Conservation (phyloP, 2,888 invertebrate species). For the Melieria crassipennis region DNA sequence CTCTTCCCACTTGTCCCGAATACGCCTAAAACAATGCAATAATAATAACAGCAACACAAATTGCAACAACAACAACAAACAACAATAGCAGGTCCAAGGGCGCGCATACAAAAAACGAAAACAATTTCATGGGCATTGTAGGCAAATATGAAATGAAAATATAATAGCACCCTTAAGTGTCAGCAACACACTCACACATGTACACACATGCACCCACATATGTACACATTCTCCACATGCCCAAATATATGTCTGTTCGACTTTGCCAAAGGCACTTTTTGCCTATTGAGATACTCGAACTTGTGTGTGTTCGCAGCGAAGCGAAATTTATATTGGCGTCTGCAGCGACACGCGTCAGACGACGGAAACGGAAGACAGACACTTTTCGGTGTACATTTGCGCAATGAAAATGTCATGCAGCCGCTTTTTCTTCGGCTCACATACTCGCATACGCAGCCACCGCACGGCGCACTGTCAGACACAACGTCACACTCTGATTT, state of each 20-base stretch:
- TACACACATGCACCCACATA: background rate
- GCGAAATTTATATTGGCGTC: background rate
- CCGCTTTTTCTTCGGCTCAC: too few species aligned
- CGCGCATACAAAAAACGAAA: slow-evolving; percentile 45
- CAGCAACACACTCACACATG: slow-evolving; percentile 19
- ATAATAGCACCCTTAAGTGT: slow-evolving; percentile 49
- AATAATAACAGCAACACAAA: too few species aligned
- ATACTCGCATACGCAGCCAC: too few species aligned
- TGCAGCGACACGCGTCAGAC: slow-evolving; percentile 51
- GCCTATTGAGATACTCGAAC: too few species aligned
- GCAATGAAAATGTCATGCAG: too few species aligned
- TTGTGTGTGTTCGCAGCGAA: background rate
- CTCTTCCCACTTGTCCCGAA: too few species aligned
- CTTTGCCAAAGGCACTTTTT: background rate
- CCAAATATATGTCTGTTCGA: slow-evolving; percentile 8
- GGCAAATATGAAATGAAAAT: slow-evolving; percentile 62
- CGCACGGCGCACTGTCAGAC: too few species aligned
- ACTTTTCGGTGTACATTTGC: slow-evolving; percentile 44
- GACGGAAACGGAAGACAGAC: slow-evolving; percentile 61
- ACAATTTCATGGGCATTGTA: slow-evolving; percentile 61
- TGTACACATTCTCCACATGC: background rate
- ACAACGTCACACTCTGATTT: too few species aligned
- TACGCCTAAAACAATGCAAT: too few species aligned
- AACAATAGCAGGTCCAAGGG: slow-evolving; percentile 5
- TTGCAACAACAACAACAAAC: slow-evolving; percentile 14